Percentiles rank a stretch among this genome's conserved stretches.
These are phyloP conservation scores for Phoenicopterus ruber DNA, from an alignment of 2,113 vertebrate species.

Conservation along the genomic window DNA sequence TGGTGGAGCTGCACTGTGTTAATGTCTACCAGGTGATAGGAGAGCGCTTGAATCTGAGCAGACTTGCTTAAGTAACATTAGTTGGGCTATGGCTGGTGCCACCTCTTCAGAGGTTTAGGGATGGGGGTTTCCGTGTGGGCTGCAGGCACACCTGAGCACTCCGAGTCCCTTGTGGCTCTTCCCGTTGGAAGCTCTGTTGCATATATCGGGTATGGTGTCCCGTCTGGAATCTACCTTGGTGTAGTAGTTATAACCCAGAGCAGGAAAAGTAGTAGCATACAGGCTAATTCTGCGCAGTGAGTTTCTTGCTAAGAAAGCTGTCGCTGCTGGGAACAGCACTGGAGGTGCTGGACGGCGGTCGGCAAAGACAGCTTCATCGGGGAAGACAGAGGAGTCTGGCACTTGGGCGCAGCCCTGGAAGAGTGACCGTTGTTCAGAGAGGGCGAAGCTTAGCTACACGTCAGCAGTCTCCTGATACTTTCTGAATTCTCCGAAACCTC, in stretches of 20 bases:
- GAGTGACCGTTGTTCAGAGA: not conserved
- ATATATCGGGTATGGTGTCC: not conserved
- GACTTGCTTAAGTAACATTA: accelerated
- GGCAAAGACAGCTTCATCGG: not conserved
- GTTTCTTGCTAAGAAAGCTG: not conserved
- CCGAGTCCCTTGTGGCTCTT: not conserved
- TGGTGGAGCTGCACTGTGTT: not conserved
- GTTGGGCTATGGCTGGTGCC: not conserved
- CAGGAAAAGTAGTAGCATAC: not conserved
- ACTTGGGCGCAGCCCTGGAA: not conserved
- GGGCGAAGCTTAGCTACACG: not conserved
- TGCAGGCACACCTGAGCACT: not conserved
- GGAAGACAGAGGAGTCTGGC: not conserved
- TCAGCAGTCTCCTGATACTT: not conserved
- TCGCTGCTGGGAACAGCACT: not conserved
- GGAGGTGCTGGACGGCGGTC: accelerated
- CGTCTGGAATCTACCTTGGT: not conserved
- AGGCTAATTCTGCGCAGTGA: not conserved
- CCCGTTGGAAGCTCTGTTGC: no score
- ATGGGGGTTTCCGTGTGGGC: not conserved
- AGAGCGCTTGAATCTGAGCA: not conserved
- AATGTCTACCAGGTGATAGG: not conserved
- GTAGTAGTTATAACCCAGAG: not conserved
- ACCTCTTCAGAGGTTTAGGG: not conserved
- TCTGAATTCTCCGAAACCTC: not conserved